phyloP scores from a whole-genome alignment of 2,797 vertebrate species.

The Staurois parvus region DNA sequence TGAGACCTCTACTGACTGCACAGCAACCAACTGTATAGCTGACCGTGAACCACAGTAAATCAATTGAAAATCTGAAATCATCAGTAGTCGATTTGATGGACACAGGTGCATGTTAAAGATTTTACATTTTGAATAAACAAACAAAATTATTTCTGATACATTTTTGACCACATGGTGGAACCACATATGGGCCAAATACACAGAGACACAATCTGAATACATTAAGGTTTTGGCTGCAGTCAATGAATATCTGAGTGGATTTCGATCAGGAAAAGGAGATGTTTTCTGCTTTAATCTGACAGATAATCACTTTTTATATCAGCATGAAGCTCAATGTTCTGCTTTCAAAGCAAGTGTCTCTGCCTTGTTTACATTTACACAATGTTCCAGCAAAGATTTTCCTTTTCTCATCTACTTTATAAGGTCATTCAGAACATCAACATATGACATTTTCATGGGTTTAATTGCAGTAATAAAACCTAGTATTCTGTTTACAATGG shows the following conservation, averaged over 20 bases:
- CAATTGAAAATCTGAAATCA: too few species aligned
- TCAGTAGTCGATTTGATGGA: too few species aligned
- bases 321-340: not conserved
- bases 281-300: not conserved
- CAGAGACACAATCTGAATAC: too few species aligned
- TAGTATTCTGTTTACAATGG: not conserved
- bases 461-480: not conserved
- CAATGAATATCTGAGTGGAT: not conserved
- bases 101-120: too few species aligned
- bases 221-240: too few species aligned
- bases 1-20: too few species aligned
- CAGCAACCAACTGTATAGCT: too few species aligned
- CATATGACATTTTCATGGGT: not conserved
- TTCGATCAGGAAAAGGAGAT: not conserved
- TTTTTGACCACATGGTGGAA: too few species aligned
- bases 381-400: not conserved
- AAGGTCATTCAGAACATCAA: not conserved
- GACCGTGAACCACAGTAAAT: too few species aligned
- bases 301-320: not conserved
- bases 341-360: not conserved
- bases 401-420: constrained; percentile 58
- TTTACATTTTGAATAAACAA: not conserved
- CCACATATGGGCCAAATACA: too few species aligned
- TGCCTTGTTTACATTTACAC: not conserved
- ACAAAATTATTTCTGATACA: not conserved